Conservation (phyloP, 2,797 vertebrate species). For the Malacoctenus gilli region DNA sequence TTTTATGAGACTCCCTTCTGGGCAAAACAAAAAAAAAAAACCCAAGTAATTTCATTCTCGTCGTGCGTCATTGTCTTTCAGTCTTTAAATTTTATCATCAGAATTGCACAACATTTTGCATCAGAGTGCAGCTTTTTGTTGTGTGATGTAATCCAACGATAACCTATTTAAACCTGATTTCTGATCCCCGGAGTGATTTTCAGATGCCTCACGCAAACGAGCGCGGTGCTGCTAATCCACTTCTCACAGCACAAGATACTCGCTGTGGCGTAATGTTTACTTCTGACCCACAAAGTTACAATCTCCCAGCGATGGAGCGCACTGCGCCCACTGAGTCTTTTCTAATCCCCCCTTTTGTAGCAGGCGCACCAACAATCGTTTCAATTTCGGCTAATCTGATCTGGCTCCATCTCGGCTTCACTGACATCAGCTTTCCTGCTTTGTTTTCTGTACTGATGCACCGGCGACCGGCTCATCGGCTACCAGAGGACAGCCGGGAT, state of each 20-base stretch:
- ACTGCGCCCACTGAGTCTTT: slow-evolving; percentile 2
- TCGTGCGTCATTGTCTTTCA: too few species aligned
- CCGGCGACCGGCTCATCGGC: not conserved
- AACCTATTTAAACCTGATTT: not conserved
- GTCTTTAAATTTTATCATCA: too few species aligned
- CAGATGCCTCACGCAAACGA: not conserved
- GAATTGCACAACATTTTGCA: too few species aligned
- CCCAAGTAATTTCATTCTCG: too few species aligned
- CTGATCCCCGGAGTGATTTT: slow-evolving; percentile 5
- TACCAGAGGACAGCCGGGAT: not conserved
- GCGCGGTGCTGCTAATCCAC: not conserved
- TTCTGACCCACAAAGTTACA: slow-evolving; percentile 19
- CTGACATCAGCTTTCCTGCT: slow-evolving; percentile 7
- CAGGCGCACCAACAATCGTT: slow-evolving; percentile 3
- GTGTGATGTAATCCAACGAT: not conserved
- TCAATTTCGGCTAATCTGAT: slow-evolving; percentile 24
- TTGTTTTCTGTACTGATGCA: slow-evolving; percentile 17
- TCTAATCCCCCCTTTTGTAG: slow-evolving; percentile 23
- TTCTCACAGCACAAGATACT: slow-evolving; percentile 3
- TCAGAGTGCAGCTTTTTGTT: not conserved
- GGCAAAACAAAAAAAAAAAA: too few species aligned
- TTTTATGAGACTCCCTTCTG: too few species aligned
- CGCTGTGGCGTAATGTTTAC: not conserved
- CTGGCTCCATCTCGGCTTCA: slow-evolving; percentile 7
- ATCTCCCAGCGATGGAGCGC: not conserved